phyloP scores from a whole-genome alignment of 2,888 invertebrate genomes.

The Cyrtodaria siliqua region DNA sequence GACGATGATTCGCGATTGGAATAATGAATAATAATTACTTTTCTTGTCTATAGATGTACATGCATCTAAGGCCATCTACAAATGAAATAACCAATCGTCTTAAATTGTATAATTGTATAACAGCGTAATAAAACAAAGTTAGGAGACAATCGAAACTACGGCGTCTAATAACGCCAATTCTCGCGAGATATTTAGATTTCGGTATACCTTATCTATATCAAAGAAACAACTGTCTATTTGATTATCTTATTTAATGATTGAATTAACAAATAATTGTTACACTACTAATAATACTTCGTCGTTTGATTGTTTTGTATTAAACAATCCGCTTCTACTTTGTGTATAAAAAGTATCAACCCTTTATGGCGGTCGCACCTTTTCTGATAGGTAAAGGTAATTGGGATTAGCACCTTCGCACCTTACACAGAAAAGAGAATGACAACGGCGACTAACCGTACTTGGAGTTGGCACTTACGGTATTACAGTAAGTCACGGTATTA shows the following conservation, averaged over 20 bases:
- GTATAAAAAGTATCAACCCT: conserved; percentile 15
- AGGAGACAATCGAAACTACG: neutral
- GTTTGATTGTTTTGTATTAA: conserved; percentile 2
- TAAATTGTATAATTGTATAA: neutral
- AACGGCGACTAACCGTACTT: too few species aligned
- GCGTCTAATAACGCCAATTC: conserved; percentile 19
- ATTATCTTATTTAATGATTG: conserved; percentile 53
- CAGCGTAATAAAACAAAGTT: neutral
- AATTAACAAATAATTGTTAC: conserved; percentile 59
- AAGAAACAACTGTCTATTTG: conserved; percentile 51
- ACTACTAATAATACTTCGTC: too few species aligned
- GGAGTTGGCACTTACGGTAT: too few species aligned
- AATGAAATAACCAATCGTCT: neutral
- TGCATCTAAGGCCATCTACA: too few species aligned
- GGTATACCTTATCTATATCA: conserved; percentile 34
- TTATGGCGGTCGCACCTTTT: neutral
- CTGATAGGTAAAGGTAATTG: neutral
- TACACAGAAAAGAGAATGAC: too few species aligned
- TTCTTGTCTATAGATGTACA: too few species aligned
- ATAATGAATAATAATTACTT: too few species aligned
- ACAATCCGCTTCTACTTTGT: conserved; percentile 8
- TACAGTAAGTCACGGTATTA: too few species aligned
- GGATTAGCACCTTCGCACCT: conserved; percentile 40
- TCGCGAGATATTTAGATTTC: conserved; percentile 25
- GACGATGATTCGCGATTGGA: conserved; percentile 4